Evolutionary conservation across 1,140 invertebrate genomes (phyloP).

Genomic region (Rhynchophorus ferrugineus): DNA sequence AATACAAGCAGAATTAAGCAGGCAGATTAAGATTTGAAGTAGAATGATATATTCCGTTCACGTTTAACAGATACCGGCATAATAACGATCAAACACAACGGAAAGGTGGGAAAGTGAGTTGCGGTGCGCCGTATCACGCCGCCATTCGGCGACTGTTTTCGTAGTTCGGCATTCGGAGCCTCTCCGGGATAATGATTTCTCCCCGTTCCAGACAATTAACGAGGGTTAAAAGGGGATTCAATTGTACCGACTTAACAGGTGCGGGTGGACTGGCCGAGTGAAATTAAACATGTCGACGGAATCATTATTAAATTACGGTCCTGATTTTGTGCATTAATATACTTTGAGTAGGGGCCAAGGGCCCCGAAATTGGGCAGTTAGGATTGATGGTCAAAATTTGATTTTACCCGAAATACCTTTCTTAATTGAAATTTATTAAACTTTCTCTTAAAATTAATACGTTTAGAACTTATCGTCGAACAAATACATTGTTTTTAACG

Average conservation of each 20-base stretch:
- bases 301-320: constrained; percentile 22
- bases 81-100: too few relatives aligned
- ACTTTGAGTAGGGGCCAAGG: constrained; percentile 19
- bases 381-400: constrained; percentile 21
- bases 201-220: constrained; percentile 40
- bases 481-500: too few relatives aligned
- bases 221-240: constrained; percentile 40
- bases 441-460: neutral
- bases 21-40: too few relatives aligned
- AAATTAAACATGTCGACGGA: constrained; percentile 38
- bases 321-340: constrained; percentile 24
- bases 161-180: constrained; percentile 4
- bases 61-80: too few relatives aligned
- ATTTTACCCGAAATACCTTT: constrained; percentile 18
- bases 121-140: constrained; percentile 18
- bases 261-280: constrained; percentile 33
- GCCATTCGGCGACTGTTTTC: constrained; percentile 7
- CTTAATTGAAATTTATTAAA: constrained; percentile 16
- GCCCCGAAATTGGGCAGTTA: constrained; percentile 17
- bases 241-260: constrained; percentile 41
- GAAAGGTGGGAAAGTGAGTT: constrained; percentile 19
- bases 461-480: neutral
- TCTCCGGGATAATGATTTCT: constrained; percentile 39
- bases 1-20: too few relatives aligned
- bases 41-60: too few relatives aligned